A percentile compares a stretch with the other conserved stretches of the same genome.
Conservation (phyloP, 2,888 invertebrate genomes). For the Polyommatus iphigenia region DNA sequence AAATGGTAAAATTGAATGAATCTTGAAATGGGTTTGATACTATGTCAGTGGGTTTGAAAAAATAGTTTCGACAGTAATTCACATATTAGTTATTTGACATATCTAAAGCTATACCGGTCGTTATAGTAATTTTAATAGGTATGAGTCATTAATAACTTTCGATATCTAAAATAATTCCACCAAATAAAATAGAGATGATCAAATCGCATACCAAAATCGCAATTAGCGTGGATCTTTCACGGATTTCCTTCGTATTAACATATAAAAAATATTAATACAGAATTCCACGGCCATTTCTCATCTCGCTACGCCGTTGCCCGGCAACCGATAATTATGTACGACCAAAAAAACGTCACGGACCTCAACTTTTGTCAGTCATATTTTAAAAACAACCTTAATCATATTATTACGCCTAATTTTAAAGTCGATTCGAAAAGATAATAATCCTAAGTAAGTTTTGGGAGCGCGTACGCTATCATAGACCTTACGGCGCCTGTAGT, state of each 20-base stretch:
- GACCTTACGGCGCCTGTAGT: slow-evolving; percentile 44
- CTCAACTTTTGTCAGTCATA: slow-evolving; percentile 64
- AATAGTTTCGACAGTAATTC: too few relatives aligned
- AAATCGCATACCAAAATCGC: slow-evolving; percentile 12
- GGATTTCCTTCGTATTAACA: slow-evolving; percentile 27
- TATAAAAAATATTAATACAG: slow-evolving; percentile 25
- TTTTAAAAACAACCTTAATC: slow-evolving; percentile 71
- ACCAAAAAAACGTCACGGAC: slow-evolving; percentile 59
- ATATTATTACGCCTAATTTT: slow-evolving; percentile 73
- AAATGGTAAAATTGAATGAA: too few relatives aligned
- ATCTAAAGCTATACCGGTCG: too few relatives aligned
- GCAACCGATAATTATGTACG: slow-evolving; percentile 26
- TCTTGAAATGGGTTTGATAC: too few relatives aligned
- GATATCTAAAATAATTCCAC: not conserved
- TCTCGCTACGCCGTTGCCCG: slow-evolving; percentile 11
- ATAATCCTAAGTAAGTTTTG: slow-evolving; percentile 61
- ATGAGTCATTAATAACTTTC: not conserved
- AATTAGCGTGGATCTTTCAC: not conserved
- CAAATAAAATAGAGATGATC: slow-evolving; percentile 18
- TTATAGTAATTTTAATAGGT: not conserved
- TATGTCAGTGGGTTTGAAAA: too few relatives aligned
- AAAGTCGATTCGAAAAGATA: slow-evolving; percentile 69
- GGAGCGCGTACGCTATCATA: slow-evolving; percentile 57
- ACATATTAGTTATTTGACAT: too few relatives aligned
- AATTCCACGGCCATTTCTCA: slow-evolving; percentile 20